Evolutionary conservation across 2,797 vertebrate genomes (phyloP).

Genomic region (Coregonus sp.): DNA sequence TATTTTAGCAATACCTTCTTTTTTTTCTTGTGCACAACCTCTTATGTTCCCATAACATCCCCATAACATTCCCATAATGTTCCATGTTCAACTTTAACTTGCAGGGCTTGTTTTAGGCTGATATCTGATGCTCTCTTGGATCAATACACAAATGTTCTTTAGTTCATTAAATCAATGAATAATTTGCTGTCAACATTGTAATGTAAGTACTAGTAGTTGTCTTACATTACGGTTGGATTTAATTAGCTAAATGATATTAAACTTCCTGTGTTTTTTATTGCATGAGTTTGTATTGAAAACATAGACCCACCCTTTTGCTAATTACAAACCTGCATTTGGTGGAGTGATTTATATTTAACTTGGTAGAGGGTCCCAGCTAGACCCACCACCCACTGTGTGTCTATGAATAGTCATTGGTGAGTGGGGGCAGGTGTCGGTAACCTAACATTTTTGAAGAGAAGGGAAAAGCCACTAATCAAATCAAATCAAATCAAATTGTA

Average conservation of each 20-base stretch:
- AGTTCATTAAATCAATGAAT: not conserved
- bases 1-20: too few species aligned
- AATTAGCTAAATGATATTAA: not conserved
- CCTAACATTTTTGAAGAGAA: conserved; percentile 12
- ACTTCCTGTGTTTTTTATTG: not conserved
- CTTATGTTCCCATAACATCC: not conserved
- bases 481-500: too few species aligned
- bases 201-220: not conserved
- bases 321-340: conserved; percentile 53
- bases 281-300: conserved; percentile 29
- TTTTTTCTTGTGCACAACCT: too few species aligned
- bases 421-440: not conserved
- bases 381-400: conserved; percentile 43
- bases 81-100: not conserved
- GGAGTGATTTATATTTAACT: conserved; percentile 35
- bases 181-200: not conserved
- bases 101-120: not conserved
- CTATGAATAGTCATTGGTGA: conserved; percentile 22
- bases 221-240: not conserved
- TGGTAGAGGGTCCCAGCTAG: conserved; percentile 16
- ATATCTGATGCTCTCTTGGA: not conserved
- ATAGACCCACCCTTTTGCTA: conserved; percentile 50
- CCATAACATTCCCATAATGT: not conserved
- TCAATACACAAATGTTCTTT: not conserved
- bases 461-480: conserved; percentile 5